Evolutionary conservation across 2,113 vertebrate species (phyloP).

Genomic region (Vimba vimba): DNA sequence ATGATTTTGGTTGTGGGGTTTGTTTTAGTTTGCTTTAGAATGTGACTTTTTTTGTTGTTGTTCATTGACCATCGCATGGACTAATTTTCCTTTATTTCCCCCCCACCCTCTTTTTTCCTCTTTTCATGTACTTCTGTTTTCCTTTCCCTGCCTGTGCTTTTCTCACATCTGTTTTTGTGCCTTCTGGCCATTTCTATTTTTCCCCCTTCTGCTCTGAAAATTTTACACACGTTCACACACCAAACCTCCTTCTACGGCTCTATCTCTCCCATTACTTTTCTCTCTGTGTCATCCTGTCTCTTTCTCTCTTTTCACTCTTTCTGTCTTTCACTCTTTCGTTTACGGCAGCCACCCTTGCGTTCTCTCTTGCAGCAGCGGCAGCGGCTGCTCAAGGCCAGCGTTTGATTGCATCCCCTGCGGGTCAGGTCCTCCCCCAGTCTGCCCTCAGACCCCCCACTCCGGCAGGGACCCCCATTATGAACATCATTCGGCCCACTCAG

Average conservation of each 20-base stretch:
- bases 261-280: constrained; percentile 57
- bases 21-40: constrained; percentile 45
- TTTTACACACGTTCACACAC: neutral
- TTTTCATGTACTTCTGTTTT: constrained; percentile 29
- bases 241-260: constrained; percentile 42
- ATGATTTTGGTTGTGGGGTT: constrained; percentile 51
- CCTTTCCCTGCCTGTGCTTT: constrained; percentile 32
- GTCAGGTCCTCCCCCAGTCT: constrained; percentile 74
- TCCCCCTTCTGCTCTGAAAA: constrained; percentile 12
- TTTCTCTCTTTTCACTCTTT: constrained; percentile 38
- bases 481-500: constrained; percentile 81
- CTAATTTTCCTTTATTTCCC: constrained; percentile 78
- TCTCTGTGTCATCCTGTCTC: constrained; percentile 50
- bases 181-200: constrained; percentile 20
- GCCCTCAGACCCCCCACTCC: constrained; percentile 76
- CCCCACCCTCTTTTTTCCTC: constrained; percentile 29
- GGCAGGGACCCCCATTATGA: constrained; percentile 79
- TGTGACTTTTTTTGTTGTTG: constrained; percentile 69
- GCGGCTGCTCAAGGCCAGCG: constrained; percentile 80
- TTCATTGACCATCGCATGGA: constrained; percentile 85
- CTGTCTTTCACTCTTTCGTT: constrained; percentile 65
- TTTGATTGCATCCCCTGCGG: constrained; percentile 74
- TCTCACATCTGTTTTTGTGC: constrained; percentile 31
- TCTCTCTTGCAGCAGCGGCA: constrained; percentile 86
- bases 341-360: constrained; percentile 85